Base-by-base conservation (phyloP, 2,797 vertebrate species). In the Avahi laniger region DNA sequence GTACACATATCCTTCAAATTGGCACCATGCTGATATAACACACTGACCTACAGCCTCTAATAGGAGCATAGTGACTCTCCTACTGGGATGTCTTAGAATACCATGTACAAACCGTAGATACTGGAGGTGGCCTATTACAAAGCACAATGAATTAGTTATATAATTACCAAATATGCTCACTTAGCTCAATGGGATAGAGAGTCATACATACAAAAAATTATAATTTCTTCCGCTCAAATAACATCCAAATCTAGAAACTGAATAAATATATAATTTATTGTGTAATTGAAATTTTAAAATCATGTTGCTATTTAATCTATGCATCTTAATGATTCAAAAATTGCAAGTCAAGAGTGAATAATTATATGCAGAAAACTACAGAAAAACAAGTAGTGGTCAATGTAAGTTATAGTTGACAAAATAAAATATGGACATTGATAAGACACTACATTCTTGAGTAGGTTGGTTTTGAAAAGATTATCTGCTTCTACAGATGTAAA, bases 141-240 rank as follows among this genome's bases (percentile, higher is more conserved):
- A 89, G 12, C 78, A 1, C 1, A 80, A 38, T 89, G 59, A 95
- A 96, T 97, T 98, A 93, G 83, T 96, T 96, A 80, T 50, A 11
- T 18, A n/a, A 28, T 69, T 52, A 86, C 38, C n/a, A 69, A 65
- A 43, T 89, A 59, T 38, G 30, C 28, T 89, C 2, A 13, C 67
- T 97, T 97, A 91, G 65, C 92, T 95, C 35, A 78, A 17, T 18
- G 59, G 20, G 69, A 87, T 91, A 72, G 12, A 79, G 1, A 72
- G 22, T 13, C 3, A 43, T 0, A 22, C 17, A 30, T 14, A 61
- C n/a, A 26, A 52, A 52, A 22, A 30, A 12, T 35, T 65, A 20
- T 0, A 80, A 4, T 73, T 18, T 76, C 5, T 89, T 4, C n/a
- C 28, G 82, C 0, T 81, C 30, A 82, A 28, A 5, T 82, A 73